These are phyloP conservation scores for Fopius arisanus DNA, from an alignment of 1,140 invertebrate genomes.

Conservation along the genomic window DNA sequence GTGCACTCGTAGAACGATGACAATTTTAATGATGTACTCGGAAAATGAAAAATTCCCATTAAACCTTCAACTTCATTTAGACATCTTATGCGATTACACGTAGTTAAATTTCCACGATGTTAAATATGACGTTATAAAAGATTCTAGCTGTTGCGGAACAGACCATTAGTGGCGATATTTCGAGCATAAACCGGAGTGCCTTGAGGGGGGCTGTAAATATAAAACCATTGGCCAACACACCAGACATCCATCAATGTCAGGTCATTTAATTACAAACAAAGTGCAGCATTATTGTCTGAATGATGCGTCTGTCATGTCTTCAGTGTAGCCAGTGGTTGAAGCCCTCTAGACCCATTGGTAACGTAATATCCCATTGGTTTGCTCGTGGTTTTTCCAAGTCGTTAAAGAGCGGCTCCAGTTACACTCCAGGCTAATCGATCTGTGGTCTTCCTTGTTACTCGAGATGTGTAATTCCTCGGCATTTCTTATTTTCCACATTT, in stretches of 20 bases:
- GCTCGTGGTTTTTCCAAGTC: neutral
- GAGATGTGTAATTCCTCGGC: neutral
- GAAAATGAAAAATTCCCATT: neutral
- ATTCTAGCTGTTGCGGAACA: neutral
- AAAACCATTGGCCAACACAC: conserved; percentile 24
- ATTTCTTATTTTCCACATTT: neutral
- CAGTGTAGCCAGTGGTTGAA: neutral
- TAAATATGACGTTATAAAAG: neutral
- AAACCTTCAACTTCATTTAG: neutral
- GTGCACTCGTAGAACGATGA: neutral
- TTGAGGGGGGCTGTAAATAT: neutral
- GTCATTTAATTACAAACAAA: conserved; percentile 1
- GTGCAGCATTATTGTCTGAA: neutral
- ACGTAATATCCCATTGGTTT: neutral
- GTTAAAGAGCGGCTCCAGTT: conserved; percentile 1
- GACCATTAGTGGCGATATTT: conserved; percentile 5
- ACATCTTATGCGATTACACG: neutral
- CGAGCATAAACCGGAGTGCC: conserved; percentile 29
- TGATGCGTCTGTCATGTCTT: neutral
- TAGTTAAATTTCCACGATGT: neutral
- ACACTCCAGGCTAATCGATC: neutral
- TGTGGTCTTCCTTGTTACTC: conserved; percentile 7
- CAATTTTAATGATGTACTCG: neutral
- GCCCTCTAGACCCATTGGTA: neutral
- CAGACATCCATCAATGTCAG: conserved; percentile 54